Conservation (phyloP, 2,113 vertebrate species). For the Grammatotria lemairii region DNA sequence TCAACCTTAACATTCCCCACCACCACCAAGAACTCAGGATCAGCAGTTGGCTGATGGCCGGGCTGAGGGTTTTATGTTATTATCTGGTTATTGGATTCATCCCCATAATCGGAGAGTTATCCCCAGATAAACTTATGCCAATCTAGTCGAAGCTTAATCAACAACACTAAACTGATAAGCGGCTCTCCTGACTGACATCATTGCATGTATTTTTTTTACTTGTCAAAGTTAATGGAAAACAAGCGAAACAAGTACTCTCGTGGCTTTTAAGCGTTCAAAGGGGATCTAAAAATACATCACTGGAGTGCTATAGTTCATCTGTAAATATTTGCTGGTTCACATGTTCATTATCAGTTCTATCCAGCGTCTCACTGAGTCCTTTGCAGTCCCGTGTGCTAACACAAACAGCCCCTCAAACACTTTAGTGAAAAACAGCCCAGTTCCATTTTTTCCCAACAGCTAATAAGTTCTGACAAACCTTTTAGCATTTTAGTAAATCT, state of each 20-base stretch:
- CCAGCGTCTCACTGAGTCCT: not conserved
- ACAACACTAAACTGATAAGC: not conserved
- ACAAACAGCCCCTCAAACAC: not conserved
- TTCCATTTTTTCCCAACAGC: not conserved
- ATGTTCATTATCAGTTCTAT: not conserved
- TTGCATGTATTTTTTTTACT: not conserved
- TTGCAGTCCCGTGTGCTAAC: not conserved
- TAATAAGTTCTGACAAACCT: not conserved
- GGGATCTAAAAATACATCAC: conserved; percentile 20
- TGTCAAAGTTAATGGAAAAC: conserved; percentile 23
- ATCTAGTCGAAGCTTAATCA: conserved; percentile 16
- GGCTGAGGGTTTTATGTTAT: conserved; percentile 4
- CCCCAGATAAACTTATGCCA: not conserved
- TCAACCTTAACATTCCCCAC: not conserved
- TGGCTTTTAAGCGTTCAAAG: conserved; percentile 21
- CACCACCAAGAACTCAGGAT: not conserved
- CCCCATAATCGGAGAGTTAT: conserved; percentile 5
- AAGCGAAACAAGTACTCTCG: conserved; percentile 8
- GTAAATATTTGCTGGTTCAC: conserved; percentile 20
- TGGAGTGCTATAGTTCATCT: conserved; percentile 7
- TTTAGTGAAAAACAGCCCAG: not conserved
- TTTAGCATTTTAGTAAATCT: not conserved
- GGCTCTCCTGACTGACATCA: conserved; percentile 20
- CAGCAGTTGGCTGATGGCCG: conserved; percentile 15
- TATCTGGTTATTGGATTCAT: conserved; percentile 26